phyloP scores from a whole-genome alignment of 2,797 vertebrate genomes.

The Chelonia mydas region DNA sequence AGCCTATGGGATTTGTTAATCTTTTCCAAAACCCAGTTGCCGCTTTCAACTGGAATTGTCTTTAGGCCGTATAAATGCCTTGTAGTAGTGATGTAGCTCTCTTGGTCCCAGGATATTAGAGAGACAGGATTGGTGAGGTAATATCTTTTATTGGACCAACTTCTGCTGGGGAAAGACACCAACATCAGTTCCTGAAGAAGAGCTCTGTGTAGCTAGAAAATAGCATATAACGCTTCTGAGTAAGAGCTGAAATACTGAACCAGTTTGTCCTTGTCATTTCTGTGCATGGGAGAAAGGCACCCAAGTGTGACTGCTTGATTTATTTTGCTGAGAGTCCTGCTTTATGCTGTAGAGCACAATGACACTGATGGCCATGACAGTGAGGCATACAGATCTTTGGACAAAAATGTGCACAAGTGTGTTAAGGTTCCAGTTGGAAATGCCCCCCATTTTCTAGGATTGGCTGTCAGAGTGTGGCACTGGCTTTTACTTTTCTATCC shows the following conservation, averaged over 20 bases:
- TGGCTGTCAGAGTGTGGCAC: not conserved
- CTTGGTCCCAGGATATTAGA: not conserved
- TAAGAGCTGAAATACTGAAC: not conserved
- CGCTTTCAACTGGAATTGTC: constrained; percentile 4
- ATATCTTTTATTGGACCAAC: not conserved
- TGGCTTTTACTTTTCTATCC: not conserved
- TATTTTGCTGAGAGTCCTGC: not conserved
- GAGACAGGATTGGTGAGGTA: not conserved
- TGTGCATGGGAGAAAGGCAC: not conserved
- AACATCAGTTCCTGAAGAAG: not conserved
- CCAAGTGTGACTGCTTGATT: not conserved
- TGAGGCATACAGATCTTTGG: fast-evolving
- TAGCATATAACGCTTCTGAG: not conserved
- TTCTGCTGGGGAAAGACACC: not conserved
- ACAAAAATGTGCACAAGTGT: not conserved
- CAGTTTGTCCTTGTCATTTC: not conserved
- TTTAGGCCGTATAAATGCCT: constrained; percentile 26
- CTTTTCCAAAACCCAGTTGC: not conserved
- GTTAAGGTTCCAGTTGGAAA: not conserved
- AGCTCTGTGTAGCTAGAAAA: not conserved
- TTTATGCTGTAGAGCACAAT: not conserved
- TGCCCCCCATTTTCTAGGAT: not conserved
- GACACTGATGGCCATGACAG: not conserved
- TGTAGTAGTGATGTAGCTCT: not conserved
- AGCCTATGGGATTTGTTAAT: not conserved